Evolutionary conservation across 2,797 vertebrate species (phyloP).

Genomic region (Esox masquinongy): DNA sequence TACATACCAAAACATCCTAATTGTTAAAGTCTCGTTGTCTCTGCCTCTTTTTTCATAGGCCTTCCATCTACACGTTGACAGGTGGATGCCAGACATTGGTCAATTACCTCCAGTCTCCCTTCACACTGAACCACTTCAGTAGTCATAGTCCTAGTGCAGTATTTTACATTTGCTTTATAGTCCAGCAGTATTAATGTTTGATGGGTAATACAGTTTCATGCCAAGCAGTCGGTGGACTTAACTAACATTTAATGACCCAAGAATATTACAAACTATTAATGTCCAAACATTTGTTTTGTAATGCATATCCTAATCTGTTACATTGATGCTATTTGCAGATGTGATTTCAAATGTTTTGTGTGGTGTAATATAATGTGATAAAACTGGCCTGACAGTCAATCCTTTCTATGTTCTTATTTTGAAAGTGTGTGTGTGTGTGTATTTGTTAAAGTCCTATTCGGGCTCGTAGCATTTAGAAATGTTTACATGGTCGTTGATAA

Average conservation of each 20-base stretch:
- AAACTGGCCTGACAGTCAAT: neutral
- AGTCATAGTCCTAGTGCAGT: neutral
- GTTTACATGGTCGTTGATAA: neutral
- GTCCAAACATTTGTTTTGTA: neutral
- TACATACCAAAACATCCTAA: neutral
- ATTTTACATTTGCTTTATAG: neutral
- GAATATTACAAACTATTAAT: neutral
- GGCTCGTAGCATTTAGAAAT: neutral
- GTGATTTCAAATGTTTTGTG: neutral
- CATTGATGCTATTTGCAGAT: neutral
- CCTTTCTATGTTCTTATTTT: neutral
- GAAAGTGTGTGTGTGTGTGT: neutral
- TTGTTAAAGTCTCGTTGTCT: neutral
- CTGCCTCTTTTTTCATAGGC: neutral
- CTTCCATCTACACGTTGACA: neutral
- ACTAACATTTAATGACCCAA: neutral
- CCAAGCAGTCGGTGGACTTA: neutral
- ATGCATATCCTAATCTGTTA: neutral
- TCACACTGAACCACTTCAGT: neutral
- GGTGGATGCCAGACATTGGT: neutral
- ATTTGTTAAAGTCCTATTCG: neutral
- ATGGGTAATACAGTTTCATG: neutral
- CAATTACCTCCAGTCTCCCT: neutral
- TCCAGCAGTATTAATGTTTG: constrained; percentile 1
- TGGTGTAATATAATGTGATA: neutral